Evolutionary conservation across 2,888 invertebrate genomes (phyloP), one percentile per base, ranked within the genome.

Genomic region (Habroteleia sp.): DNA sequence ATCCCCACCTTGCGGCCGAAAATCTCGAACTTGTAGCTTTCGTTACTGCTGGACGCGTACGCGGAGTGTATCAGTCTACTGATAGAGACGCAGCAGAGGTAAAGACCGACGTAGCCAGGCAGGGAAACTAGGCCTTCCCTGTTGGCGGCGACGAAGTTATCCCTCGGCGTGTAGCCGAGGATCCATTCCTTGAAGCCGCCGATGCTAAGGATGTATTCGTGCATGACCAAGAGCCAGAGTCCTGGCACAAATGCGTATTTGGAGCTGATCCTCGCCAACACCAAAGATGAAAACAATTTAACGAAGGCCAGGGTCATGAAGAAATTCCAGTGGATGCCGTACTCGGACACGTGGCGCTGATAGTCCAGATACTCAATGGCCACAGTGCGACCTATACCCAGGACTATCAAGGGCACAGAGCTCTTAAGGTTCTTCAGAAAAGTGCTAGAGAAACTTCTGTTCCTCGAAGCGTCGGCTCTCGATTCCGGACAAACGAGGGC

Each of bases 241-340:
- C 93, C 92, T 23, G 91, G 87, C 3, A 91, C 69, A 44, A 93
- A 89, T 13, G 93, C 87, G 41, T 90, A 89, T 31, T 89, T 86
- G 0, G 91, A 87, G 25, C 90, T 88, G 1, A 93, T 86, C 5
- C 91, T 86, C 44, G 89, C 90, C 39, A 94, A 88, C 33, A 94
- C 81, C 4, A 93, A 76, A 0, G 92, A 92, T 29, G 94, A 93
- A 11, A 94, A 83, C 0, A 96, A 85, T 89, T 96, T 97, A 10
- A 96, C 93, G 31, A 93, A 89, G 1, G 96, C 97, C 62, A 99
- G 89, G 0, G 98, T 98, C 78, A 97, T 93, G 88, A 99, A 99
- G 87, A 99, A 99, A 89, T 99, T 99, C 96, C 98, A 97, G 88
- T 99, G 98, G 0, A 94, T 91, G 0, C 99, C 99, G 90, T 99